Evolutionary conservation across 37 sponge, comb jelly and placozoan species (phyloP).

Genomic region (Chondrosia reniformis): DNA sequence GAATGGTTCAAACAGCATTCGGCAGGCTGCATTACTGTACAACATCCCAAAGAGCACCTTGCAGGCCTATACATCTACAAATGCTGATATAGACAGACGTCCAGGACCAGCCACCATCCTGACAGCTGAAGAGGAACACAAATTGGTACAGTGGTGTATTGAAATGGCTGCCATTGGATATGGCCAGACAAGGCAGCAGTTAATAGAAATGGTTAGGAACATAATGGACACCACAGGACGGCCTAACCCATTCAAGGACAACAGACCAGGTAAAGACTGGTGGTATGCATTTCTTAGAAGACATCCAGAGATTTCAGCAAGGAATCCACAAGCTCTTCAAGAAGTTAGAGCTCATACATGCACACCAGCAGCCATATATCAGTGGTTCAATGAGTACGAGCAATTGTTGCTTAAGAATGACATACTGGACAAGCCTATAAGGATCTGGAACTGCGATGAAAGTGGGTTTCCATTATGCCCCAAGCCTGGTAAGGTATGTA

Average conservation of each 20-base stretch:
- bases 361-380: slow-evolving; percentile 15
- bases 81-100: not conserved
- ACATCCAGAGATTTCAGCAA: not conserved
- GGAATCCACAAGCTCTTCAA: slow-evolving; percentile 8
- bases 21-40: not conserved
- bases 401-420: not conserved
- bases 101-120: not conserved
- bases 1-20: not conserved
- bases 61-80: not conserved
- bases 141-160: slow-evolving; percentile 20
- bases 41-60: not conserved
- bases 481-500: slow-evolving; percentile 16
- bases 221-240: slow-evolving; percentile 29
- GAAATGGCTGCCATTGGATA: slow-evolving; percentile 44
- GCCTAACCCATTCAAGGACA: slow-evolving; percentile 35
- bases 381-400: slow-evolving; percentile 15
- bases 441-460: slow-evolving; percentile 47
- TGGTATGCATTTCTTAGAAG: slow-evolving; percentile 22
- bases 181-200: slow-evolving; percentile 33
- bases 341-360: slow-evolving; percentile 10
- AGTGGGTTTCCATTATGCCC: slow-evolving; percentile 38
- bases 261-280: slow-evolving; percentile 45
- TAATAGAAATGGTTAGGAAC: slow-evolving; percentile 6
- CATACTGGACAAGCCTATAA: slow-evolving; percentile 1
- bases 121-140: slow-evolving; percentile 22